phyloP scores from a whole-genome alignment of 2,888 invertebrate genomes.

The Drosophila longiperda region DNA sequence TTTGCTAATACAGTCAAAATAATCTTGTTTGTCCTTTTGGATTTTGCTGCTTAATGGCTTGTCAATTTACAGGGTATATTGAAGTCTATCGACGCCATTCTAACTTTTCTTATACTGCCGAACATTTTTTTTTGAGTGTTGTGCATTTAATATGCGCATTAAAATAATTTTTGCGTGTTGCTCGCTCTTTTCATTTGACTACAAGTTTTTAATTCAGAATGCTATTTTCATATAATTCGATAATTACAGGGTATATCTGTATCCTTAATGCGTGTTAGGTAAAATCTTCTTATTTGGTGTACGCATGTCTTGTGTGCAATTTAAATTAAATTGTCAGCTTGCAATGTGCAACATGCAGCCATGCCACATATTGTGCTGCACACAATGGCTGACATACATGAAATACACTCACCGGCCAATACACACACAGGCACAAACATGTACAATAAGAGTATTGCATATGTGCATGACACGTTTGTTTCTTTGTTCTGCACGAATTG shows the following conservation, averaged over 20 bases:
- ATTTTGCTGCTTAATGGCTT: neutral
- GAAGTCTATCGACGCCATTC: neutral
- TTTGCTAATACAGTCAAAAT: neutral
- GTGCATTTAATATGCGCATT: neutral
- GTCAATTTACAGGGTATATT: neutral
- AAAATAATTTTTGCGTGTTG: neutral
- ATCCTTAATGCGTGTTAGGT: neutral
- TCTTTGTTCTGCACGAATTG: slow-evolving; percentile 45
- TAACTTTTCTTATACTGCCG: neutral
- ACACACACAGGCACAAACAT: slow-evolving; percentile 2
- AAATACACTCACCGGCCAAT: slow-evolving; percentile 14
- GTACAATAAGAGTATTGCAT: slow-evolving; percentile 39
- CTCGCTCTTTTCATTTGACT: accelerated
- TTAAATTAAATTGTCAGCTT: slow-evolving; percentile 81
- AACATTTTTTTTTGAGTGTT: neutral
- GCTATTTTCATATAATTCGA: neutral
- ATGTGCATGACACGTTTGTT: slow-evolving; percentile 55
- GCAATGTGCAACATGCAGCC: slow-evolving; percentile 78
- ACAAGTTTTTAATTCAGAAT: neutral
- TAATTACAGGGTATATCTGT: slow-evolving; percentile 13
- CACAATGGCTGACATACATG: slow-evolving; percentile 64
- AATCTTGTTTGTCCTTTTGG: neutral
- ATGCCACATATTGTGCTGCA: slow-evolving; percentile 75
- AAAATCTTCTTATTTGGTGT: slow-evolving; percentile 16
- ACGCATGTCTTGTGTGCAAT: slow-evolving; percentile 70